These are phyloP conservation scores for Corythornis vintsioides DNA, from an alignment of 2,113 vertebrate genomes.

Conservation along the genomic window DNA sequence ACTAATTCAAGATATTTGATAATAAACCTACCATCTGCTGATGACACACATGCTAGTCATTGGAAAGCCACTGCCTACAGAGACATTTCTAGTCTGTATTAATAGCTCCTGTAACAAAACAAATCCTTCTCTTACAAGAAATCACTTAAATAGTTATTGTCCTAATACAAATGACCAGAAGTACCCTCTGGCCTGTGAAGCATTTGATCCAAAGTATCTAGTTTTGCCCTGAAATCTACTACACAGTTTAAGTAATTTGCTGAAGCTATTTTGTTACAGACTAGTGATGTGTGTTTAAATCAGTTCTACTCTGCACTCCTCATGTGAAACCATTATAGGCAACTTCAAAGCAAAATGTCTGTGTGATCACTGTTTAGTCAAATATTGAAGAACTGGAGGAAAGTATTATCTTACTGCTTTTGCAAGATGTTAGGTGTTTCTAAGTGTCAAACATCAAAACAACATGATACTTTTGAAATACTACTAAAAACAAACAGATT, in stretches of 20 bases:
- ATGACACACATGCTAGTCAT: neutral
- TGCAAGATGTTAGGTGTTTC: neutral
- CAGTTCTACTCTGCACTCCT: neutral
- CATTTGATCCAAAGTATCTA: neutral
- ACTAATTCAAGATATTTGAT: neutral
- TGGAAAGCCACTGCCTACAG: neutral
- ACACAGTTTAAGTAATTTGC: neutral
- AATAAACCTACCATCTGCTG: neutral
- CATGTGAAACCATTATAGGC: neutral
- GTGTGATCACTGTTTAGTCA: neutral
- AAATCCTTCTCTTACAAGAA: neutral
- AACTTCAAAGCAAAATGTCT: neutral
- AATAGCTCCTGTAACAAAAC: neutral
- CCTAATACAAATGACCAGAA: neutral
- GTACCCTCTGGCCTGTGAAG: neutral
- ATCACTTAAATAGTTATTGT: neutral
- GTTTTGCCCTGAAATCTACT: neutral
- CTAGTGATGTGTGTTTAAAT: neutral
- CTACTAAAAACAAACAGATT: neutral
- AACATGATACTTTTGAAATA: neutral
- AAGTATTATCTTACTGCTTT: neutral
- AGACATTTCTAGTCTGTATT: neutral
- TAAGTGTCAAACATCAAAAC: neutral
- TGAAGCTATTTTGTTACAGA: neutral
- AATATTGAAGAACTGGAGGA: neutral